Evolutionary conservation across 2,888 invertebrate species (phyloP).

Genomic region (Julus scandinavius): DNA sequence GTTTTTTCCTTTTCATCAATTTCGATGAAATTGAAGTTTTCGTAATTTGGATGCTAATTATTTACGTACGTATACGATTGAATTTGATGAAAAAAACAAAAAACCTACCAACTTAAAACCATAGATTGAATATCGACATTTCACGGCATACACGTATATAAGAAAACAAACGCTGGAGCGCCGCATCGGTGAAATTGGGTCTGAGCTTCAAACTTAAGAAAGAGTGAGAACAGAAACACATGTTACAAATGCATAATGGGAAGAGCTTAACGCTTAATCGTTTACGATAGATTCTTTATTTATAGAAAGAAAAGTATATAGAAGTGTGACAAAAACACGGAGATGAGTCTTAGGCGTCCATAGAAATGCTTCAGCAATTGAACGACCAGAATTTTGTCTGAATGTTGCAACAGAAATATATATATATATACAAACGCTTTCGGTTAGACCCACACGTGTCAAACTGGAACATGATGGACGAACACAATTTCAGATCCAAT

Average conservation of each 20-base stretch:
- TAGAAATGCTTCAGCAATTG: slow-evolving; percentile 1
- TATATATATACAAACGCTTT: not conserved
- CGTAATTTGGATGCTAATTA: not conserved
- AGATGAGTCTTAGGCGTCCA: slow-evolving; percentile 30
- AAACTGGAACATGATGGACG: not conserved
- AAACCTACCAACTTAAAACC: slow-evolving; percentile 43
- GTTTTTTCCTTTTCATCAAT: not conserved
- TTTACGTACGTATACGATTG: not conserved
- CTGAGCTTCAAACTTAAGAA: slow-evolving; percentile 51
- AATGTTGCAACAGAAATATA: not conserved
- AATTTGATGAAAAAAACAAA: slow-evolving; percentile 37
- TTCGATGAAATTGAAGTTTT: not conserved
- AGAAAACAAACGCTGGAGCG: slow-evolving; percentile 42
- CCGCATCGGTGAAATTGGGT: slow-evolving; percentile 37
- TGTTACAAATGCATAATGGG: slow-evolving; percentile 48
- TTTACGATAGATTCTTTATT: slow-evolving; percentile 42
- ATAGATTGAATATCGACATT: slow-evolving; percentile 43
- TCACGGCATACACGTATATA: slow-evolving; percentile 11
- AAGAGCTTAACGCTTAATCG: slow-evolving; percentile 50
- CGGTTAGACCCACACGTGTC: not conserved
- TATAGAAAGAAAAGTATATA: slow-evolving; percentile 35
- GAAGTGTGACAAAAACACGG: slow-evolving; percentile 39
- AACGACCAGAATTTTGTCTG: not conserved
- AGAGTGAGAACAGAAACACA: slow-evolving; percentile 48
- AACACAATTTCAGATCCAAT: slow-evolving; percentile 23